Conservation (phyloP, 2,888 invertebrate species). For the Pollenia amentaria region DNA sequence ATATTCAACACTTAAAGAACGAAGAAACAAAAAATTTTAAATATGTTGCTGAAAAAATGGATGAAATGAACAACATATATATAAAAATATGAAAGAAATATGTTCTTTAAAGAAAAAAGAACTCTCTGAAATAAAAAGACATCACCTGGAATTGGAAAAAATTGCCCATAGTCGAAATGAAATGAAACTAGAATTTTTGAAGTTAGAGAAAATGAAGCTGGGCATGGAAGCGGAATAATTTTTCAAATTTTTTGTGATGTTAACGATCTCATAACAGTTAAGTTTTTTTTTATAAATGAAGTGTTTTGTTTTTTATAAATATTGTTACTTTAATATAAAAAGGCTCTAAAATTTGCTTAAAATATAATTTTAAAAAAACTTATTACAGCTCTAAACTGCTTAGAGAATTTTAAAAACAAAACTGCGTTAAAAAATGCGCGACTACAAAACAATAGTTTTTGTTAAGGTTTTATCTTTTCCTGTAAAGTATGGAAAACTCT, state of each 20-base stretch:
- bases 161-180: constrained; percentile 17
- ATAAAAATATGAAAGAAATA: constrained; percentile 31
- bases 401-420: no score
- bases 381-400: no score
- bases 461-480: no score
- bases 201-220: constrained; percentile 40
- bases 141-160: constrained; percentile 36
- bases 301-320: no score
- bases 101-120: constrained; percentile 41
- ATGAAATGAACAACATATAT: constrained; percentile 14
- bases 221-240: constrained; percentile 13
- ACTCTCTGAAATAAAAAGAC: constrained; percentile 26
- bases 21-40: constrained; percentile 32
- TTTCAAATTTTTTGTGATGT: neutral
- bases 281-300: no score
- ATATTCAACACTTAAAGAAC: constrained; percentile 17
- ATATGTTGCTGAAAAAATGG: constrained; percentile 2
- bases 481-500: no score
- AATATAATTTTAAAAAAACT: no score
- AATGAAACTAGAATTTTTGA: constrained; percentile 47
- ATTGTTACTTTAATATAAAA: no score
- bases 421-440: no score
- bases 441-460: no score
- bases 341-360: no score
- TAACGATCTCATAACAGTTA: constrained; percentile 6